Base-by-base conservation (phyloP, 2,888 invertebrate genomes). In the Papilio demoleus region DNA sequence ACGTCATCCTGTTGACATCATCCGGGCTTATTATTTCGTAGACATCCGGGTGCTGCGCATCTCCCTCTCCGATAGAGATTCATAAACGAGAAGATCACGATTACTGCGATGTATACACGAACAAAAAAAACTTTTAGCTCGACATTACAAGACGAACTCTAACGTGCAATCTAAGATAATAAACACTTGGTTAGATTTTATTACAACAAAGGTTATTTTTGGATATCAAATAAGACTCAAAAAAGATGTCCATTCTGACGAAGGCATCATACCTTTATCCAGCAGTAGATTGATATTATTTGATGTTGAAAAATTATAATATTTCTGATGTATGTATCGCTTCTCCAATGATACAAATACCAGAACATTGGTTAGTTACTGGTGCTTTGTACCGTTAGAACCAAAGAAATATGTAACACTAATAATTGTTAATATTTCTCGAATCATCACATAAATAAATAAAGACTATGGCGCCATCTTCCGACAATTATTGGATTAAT, bases 1-100 rank as follows among this genome's bases (percentile, higher is more conserved):
- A 81, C 88, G 87, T 87, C 87, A 89, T 84, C 76, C 72, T 79
- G 87, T 90, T 90, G 90, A 88, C 88, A 90, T 90, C 90, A 89
- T 87, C 88, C 78, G 76, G 77, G 68, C 69, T 65, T 70, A 69
- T 71, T 81, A 81, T 79, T 74, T 80, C 78, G 76, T 77, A 75
- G 79, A 85, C 81, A 89, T 90, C 90, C 90, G 90, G 88, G 79
- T 82, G 79, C 68, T 74, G 73, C 75, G 73, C 75, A 78, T 79
- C 78, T 77, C 74, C 75, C 76, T 45, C 2, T 9, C 19, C 9
- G 75, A 75, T 78, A 75, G 72, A 69, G 40, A 45, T 72, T 67
- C 36, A 19, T 40, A 67, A 65, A 65, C 36, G 47, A 68, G 56
- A 67, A 65, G 67, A 69, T 72, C 50, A 71, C 62, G 64, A 58